phyloP scores from a whole-genome alignment of 1,140 invertebrate genomes.

The Bombyx mandarina region DNA sequence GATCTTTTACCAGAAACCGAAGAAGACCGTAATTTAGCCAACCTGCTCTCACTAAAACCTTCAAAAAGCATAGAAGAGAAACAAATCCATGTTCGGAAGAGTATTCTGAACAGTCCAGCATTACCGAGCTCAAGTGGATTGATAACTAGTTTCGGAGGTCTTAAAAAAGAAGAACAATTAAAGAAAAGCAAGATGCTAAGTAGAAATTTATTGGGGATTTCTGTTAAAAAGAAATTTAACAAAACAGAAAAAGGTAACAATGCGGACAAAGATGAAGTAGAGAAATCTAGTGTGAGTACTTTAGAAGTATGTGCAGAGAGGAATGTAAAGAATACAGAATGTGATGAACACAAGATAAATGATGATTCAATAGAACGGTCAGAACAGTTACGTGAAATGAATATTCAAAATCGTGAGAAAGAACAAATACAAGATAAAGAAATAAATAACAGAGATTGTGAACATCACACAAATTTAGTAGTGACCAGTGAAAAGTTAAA shows the following conservation, averaged over 20 bases:
- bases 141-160: slow-evolving; percentile 70
- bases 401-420: slow-evolving; percentile 4
- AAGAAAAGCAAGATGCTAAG: slow-evolving; percentile 45
- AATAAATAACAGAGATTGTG: slow-evolving; percentile 11
- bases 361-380: neutral
- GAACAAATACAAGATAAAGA: slow-evolving; percentile 8
- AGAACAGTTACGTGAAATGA: slow-evolving; percentile 5
- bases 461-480: neutral
- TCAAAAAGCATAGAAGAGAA: slow-evolving; percentile 68
- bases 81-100: slow-evolving; percentile 63
- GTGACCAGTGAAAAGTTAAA: slow-evolving; percentile 5
- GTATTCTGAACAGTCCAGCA: slow-evolving; percentile 72
- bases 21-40: slow-evolving; percentile 85
- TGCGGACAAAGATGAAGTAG: neutral
- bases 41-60: slow-evolving; percentile 78
- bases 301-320: neutral
- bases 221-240: slow-evolving; percentile 30
- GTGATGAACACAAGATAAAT: neutral
- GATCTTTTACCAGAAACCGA: slow-evolving; percentile 82
- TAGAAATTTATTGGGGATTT: slow-evolving; percentile 56
- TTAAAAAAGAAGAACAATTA: slow-evolving; percentile 70
- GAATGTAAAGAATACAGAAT: no score
- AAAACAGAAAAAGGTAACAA: slow-evolving; percentile 16
- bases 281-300: neutral
- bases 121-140: slow-evolving; percentile 71